A percentile compares a stretch with the other conserved stretches of the same genome.
phyloP scores from a whole-genome alignment of 2,888 invertebrate species.

The Nezara viridula region DNA sequence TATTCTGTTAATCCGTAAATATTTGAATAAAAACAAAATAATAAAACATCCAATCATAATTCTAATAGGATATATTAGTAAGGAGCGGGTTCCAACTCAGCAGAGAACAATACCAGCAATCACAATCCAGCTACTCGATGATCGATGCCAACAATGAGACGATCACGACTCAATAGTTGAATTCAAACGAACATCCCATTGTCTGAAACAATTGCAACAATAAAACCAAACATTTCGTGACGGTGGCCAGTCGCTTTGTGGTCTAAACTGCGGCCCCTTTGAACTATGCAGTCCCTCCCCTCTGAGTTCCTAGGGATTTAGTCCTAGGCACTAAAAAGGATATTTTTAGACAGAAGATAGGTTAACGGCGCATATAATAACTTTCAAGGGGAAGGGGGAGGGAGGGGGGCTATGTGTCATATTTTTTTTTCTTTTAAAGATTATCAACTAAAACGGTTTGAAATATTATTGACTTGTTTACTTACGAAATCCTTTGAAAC shows the following conservation, averaged over 20 bases:
- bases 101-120: neutral
- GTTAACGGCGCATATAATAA: neutral
- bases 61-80: neutral
- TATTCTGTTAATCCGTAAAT: too few relatives aligned
- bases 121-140: constrained; percentile 15
- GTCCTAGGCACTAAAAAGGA: neutral
- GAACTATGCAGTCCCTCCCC: neutral
- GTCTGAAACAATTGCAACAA: constrained; percentile 11
- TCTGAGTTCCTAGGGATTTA: neutral
- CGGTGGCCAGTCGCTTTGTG: neutral
- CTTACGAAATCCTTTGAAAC: neutral
- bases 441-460: neutral
- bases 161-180: constrained; percentile 7
- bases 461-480: neutral
- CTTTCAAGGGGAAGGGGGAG: neutral
- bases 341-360: neutral
- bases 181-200: neutral
- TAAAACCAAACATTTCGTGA: neutral
- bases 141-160: neutral
- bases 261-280: neutral
- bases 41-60: neutral
- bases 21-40: too few relatives aligned
- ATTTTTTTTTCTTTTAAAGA: too few relatives aligned
- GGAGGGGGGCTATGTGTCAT: neutral
- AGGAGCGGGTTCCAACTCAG: neutral